Evolutionary conservation across 2,113 vertebrate species (phyloP).

Genomic region (Microcebus tavaratra): DNA sequence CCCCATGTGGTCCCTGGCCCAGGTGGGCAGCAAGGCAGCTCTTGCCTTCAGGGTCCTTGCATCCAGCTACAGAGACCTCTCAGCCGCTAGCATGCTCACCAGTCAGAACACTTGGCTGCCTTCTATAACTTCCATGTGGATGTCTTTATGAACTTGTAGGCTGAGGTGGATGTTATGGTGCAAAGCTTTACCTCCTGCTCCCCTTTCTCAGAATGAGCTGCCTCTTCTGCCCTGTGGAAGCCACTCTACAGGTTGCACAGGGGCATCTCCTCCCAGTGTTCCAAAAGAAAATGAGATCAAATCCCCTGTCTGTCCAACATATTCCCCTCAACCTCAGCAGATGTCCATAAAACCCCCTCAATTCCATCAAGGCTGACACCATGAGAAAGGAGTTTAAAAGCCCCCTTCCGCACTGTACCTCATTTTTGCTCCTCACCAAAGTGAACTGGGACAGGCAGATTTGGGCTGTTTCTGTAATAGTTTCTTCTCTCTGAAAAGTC

Average conservation of each 20-base stretch:
- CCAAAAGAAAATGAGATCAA: neutral
- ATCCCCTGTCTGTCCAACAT: neutral
- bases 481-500: neutral
- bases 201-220: neutral
- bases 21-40: neutral
- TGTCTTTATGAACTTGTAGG: neutral
- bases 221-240: neutral
- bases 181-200: neutral
- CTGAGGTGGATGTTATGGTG: neutral
- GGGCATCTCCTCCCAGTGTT: neutral
- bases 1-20: rapidly evolving
- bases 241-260: neutral
- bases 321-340: neutral
- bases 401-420: neutral
- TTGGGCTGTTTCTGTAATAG: neutral
- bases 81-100: neutral
- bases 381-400: rapidly evolving
- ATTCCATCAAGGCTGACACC: neutral
- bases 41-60: neutral
- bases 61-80: neutral
- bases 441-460: neutral
- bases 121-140: neutral
- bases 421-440: neutral
- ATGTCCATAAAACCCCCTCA: neutral
- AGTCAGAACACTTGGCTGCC: neutral